phyloP scores from a whole-genome alignment of 2,113 vertebrate species.

The Coreoperca whiteheadi region DNA sequence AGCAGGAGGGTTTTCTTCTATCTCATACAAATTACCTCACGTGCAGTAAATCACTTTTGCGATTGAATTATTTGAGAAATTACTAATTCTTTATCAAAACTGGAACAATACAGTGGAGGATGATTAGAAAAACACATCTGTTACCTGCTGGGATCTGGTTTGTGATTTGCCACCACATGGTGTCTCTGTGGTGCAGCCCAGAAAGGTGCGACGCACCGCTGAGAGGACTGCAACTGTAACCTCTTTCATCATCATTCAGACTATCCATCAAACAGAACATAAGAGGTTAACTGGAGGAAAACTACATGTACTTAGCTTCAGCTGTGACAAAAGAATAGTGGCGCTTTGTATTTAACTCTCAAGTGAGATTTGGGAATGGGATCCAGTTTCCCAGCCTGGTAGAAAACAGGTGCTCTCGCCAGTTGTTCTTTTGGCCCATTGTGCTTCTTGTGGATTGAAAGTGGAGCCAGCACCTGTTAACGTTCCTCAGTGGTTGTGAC shows the following conservation, averaged over 20 bases:
- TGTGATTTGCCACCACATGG: constrained; percentile 58
- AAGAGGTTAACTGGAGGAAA: constrained; percentile 44
- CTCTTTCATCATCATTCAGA: neutral
- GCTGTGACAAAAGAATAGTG: constrained; percentile 39
- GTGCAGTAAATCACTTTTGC: neutral
- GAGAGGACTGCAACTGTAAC: neutral
- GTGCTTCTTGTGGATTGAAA: constrained; percentile 39
- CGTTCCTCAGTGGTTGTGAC: constrained; percentile 58
- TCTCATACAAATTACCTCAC: too few relatives aligned
- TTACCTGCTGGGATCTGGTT: neutral
- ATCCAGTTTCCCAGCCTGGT: constrained; percentile 68
- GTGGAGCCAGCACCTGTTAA: constrained; percentile 73
- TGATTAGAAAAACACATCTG: neutral
- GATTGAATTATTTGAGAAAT: neutral
- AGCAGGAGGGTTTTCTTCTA: too few relatives aligned
- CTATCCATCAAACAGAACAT: constrained; percentile 3
- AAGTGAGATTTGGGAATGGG: constrained; percentile 48
- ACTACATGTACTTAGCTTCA: constrained; percentile 26
- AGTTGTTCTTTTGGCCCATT: constrained; percentile 74
- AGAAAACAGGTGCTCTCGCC: constrained; percentile 73
- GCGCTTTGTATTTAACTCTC: constrained; percentile 48
- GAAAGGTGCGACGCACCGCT: neutral
- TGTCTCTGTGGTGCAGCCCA: constrained; percentile 69
- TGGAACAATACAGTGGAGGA: neutral
- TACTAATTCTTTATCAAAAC: neutral